Conservation (phyloP, 2,113 vertebrate genomes). For the Lamprotornis superbus region DNA sequence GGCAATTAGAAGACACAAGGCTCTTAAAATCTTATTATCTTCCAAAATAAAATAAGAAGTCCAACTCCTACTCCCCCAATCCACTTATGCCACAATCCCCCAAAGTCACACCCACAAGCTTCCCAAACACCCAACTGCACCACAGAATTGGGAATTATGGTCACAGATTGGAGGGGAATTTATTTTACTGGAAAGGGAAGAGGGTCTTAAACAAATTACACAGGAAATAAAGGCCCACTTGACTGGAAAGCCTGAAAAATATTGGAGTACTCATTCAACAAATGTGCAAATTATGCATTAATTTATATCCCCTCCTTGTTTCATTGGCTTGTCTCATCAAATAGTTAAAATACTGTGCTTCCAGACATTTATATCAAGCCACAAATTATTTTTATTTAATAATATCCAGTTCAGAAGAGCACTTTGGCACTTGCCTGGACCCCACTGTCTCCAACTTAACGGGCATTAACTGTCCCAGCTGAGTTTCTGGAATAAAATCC, state of each 20-base stretch:
- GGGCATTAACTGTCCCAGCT: conserved; percentile 1
- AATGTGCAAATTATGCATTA: neutral
- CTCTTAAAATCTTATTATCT: neutral
- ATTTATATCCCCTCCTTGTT: neutral
- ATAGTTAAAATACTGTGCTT: neutral
- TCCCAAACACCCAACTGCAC: neutral
- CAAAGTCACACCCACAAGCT: neutral
- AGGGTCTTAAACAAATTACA: neutral
- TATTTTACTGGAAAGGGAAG: neutral
- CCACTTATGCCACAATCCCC: neutral
- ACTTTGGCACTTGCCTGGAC: neutral
- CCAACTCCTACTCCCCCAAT: neutral
- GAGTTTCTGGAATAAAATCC: conserved; percentile 6
- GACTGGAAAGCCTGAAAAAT: neutral
- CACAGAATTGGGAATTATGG: neutral
- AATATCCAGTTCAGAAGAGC: neutral
- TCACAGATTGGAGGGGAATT: neutral
- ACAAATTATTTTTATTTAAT: neutral
- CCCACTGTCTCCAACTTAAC: neutral
- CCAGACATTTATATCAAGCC: neutral
- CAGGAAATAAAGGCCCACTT: neutral
- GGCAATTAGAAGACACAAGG: neutral
- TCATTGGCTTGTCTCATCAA: neutral
- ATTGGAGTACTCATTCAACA: neutral
- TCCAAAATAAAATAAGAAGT: neutral